These are phyloP conservation scores for Dasyurus viverrinus DNA, from an alignment of 2,113 vertebrate genomes.

Conservation along the genomic window DNA sequence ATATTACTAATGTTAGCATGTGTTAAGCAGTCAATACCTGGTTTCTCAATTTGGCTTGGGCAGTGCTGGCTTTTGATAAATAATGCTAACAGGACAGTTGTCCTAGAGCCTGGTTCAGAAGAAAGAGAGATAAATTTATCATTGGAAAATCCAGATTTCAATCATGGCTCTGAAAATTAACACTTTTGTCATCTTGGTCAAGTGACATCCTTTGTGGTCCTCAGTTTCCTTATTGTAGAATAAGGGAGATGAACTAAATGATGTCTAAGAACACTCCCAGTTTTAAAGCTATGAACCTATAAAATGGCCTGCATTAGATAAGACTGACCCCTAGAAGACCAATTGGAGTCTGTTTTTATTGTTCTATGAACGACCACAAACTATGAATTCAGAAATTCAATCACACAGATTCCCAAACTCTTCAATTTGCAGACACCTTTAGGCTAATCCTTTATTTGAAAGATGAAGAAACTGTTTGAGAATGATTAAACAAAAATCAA, in stretches of 20 bases:
- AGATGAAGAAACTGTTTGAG: neutral
- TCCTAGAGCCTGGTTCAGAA: neutral
- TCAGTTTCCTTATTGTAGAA: neutral
- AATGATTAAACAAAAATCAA: neutral
- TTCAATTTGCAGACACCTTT: neutral
- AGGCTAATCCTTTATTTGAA: neutral
- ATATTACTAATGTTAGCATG: neutral
- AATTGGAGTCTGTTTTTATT: neutral
- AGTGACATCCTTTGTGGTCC: neutral
- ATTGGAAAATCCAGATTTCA: neutral
- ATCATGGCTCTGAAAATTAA: neutral
- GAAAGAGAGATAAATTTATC: neutral
- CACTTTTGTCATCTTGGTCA: neutral
- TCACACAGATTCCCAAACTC: neutral
- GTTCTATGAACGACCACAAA: neutral
- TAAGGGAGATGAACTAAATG: neutral
- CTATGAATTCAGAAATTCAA: neutral
- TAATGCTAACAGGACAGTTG: neutral
- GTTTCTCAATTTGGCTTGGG: neutral
- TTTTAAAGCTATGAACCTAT: neutral
- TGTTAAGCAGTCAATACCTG: constrained; percentile 6
- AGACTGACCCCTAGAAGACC: neutral
- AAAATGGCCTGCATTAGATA: neutral
- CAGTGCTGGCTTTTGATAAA: neutral
- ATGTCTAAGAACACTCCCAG: neutral